Evolutionary conservation across 2,113 vertebrate species (phyloP).

Genomic region (Podarcis raffonei): DNA sequence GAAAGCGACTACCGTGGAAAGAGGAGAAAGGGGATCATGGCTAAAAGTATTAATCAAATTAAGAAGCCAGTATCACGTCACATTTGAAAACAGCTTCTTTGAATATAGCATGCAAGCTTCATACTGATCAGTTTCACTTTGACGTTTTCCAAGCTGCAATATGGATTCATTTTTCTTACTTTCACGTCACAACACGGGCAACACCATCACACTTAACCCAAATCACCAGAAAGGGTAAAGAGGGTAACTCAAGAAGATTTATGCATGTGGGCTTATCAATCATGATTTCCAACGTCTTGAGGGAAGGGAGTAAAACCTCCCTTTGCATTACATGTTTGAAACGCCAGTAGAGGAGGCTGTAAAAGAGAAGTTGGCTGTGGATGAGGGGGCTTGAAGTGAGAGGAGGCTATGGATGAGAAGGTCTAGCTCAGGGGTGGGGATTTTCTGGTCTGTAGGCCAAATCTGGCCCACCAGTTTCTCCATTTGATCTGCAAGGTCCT

Average conservation of each 20-base stretch:
- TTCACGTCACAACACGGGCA: conserved; percentile 25
- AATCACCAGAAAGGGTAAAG: neutral
- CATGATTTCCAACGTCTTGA: neutral
- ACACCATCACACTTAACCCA: neutral
- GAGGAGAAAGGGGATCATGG: neutral
- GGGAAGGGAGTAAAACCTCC: neutral
- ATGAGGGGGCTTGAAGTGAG: neutral
- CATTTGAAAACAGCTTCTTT: neutral
- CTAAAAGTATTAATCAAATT: fast-evolving
- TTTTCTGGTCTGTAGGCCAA: no score
- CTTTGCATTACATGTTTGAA: neutral
- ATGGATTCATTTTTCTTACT: conserved; percentile 9
- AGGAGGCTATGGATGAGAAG: neutral
- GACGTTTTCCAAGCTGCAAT: neutral
- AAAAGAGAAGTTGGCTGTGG: no score
- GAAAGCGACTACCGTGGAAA: neutral
- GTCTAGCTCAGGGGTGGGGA: neutral
- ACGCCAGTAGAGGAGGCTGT: neutral
- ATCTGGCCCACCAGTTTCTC: no score
- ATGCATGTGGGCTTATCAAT: neutral
- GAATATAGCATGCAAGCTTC: neutral
- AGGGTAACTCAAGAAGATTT: neutral
- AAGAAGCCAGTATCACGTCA: fast-evolving
- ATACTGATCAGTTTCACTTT: neutral
- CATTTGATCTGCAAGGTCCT: no score